Evolutionary conservation across 1,140 invertebrate genomes (phyloP).

Genomic region (Bombus consobrinus): DNA sequence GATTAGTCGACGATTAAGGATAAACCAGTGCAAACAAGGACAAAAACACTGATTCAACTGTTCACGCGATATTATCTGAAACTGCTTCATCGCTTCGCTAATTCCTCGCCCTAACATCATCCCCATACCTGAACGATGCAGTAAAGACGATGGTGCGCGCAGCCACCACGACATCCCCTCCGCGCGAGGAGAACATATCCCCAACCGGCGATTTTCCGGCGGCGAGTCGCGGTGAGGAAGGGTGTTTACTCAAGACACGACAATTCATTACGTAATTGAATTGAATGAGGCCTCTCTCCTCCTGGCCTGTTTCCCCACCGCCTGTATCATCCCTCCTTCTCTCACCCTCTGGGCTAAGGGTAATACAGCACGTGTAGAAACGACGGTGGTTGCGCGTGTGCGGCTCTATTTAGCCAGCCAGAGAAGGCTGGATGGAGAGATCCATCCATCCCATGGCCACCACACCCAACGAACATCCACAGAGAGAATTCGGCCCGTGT

Average conservation of each 20-base stretch:
- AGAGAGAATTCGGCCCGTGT: constrained; percentile 37
- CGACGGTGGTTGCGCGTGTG: constrained; percentile 31
- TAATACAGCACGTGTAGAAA: constrained; percentile 36
- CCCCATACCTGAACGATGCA: constrained; percentile 23
- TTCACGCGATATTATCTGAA: neutral
- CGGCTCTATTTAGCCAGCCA: constrained; percentile 38
- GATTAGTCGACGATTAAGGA: neutral
- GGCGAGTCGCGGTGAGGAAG: constrained; percentile 77
- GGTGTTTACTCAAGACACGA: constrained; percentile 83
- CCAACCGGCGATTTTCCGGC: constrained; percentile 60
- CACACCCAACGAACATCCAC: constrained; percentile 32
- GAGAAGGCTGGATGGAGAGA: constrained; percentile 20
- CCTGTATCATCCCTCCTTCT: neutral
- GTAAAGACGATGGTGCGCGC: constrained; percentile 17
- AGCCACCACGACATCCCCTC: constrained; percentile 18
- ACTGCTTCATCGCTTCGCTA: neutral
- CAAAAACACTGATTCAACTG: neutral
- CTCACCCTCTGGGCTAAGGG: neutral
- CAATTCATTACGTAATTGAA: constrained; percentile 83
- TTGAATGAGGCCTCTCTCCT: constrained; percentile 78
- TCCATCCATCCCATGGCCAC: constrained; percentile 32
- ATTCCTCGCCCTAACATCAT: neutral
- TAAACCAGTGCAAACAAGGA: neutral
- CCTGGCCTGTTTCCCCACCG: constrained; percentile 29
- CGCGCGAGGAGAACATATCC: constrained; percentile 1